Evolutionary conservation across 2,888 invertebrate species (phyloP).

Genomic region (Sphecodes monilicornis): DNA sequence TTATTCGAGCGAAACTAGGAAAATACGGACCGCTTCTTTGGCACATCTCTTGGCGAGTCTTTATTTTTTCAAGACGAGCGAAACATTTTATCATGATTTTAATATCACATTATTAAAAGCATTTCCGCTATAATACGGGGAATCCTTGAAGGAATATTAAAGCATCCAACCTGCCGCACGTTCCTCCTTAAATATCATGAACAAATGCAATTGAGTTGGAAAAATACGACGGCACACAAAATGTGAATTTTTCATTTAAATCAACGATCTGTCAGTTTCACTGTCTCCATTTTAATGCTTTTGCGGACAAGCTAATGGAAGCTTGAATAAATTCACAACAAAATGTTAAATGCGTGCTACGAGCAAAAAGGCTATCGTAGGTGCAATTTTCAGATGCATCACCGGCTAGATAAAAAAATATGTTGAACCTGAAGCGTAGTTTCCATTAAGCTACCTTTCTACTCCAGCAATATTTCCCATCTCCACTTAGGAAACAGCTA

Average conservation of each 20-base stretch:
- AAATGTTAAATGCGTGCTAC: background rate
- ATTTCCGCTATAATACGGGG: background rate
- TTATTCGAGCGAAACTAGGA: background rate
- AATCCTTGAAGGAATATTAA: background rate
- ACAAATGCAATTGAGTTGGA: background rate
- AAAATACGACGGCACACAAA: background rate
- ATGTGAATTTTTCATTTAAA: background rate
- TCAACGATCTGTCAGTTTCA: background rate
- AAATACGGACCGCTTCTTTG: background rate
- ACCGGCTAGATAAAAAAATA: background rate
- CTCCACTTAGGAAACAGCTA: background rate
- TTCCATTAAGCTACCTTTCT: conserved; percentile 1
- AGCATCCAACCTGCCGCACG: background rate
- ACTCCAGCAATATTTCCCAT: background rate
- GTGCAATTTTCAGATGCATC: background rate
- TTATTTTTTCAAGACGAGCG: background rate
- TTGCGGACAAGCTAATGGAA: background rate
- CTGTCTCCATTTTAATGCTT: background rate
- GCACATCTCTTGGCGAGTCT: background rate
- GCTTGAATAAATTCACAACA: background rate
- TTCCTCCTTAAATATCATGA: background rate
- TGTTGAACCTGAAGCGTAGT: background rate
- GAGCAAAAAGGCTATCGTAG: background rate
- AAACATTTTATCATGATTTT: conserved; percentile 1
- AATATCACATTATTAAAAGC: background rate